A percentile compares a stretch with the other conserved stretches of the same genome.
phyloP scores from a whole-genome alignment of 2,888 invertebrate species.

The Eurytoma adleriae region DNA sequence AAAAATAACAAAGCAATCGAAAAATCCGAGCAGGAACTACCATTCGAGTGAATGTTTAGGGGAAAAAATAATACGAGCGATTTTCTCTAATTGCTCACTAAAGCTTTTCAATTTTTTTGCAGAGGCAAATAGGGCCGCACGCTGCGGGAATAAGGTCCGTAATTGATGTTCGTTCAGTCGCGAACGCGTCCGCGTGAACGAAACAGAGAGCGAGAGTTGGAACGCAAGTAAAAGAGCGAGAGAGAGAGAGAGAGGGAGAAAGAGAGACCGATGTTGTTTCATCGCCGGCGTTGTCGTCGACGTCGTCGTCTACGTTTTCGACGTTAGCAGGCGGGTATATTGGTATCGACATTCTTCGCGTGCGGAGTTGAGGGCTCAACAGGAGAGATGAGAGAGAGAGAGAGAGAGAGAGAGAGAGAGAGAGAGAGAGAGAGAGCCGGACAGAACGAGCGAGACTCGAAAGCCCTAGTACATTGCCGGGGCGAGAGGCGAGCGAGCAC shows the following conservation, averaged over 20 bases:
- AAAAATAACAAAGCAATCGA: no score
- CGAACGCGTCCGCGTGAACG: constrained; percentile 9
- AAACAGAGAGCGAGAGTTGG: constrained; percentile 33
- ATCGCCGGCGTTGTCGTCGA: constrained; percentile 45
- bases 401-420: constrained; percentile 31
- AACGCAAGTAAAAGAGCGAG: constrained; percentile 16
- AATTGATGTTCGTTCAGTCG: constrained; percentile 57
- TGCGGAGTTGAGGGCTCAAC: constrained; percentile 18
- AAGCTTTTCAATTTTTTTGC: constrained; percentile 56
- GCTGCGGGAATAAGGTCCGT: constrained; percentile 43
- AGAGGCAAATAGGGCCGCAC: constrained; percentile 39
- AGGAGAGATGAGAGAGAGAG: constrained; percentile 35
- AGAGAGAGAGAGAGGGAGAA: constrained; percentile 30
- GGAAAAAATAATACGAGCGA: constrained; percentile 34
- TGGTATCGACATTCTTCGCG: constrained; percentile 71
- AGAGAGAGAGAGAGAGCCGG: constrained; percentile 15
- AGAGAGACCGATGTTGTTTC: constrained; percentile 43
- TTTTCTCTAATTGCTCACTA: constrained; percentile 52
- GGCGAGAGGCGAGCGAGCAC: constrained; percentile 58
- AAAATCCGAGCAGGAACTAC: no score
- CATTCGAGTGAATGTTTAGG: no score
- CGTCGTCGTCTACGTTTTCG: constrained; percentile 52
- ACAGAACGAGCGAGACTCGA: constrained; percentile 26
- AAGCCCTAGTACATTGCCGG: not conserved
- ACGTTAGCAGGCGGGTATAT: constrained; percentile 53